Evolutionary conservation across 1,140 invertebrate species (phyloP), one percentile per base, ranked within the genome.

Genomic region (Vanessa atalanta): DNA sequence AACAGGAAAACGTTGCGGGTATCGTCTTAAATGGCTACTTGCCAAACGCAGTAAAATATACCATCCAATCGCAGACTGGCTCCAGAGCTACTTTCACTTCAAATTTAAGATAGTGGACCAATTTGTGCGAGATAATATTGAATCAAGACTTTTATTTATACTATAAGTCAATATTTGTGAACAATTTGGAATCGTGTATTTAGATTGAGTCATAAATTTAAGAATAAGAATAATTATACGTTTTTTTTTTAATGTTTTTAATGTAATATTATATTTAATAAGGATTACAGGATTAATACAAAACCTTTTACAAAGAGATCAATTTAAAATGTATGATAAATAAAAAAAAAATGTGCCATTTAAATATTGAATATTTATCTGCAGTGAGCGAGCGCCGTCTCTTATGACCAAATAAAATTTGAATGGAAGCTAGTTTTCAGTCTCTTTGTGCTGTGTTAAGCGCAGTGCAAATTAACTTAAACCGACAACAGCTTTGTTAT

Each of bases 21-120:
- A 83, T 82, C 82, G 84, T 79, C 82, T 86, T 76, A 83, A 86
- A 83, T 84, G 87, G 88, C 86, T 79, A 78, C 70, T 82, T 83
- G 88, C 88, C 87, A 89, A 84, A 86, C 85, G 85, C 83, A 88
- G 84, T 89, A 88, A 88, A 89, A 86, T 88, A 90, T 89, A 83
- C 87, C 78, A 85, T 85, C 84, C 83, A 88, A 88, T 88, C 79
- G 82, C 80, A 83, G 81, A 84, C 81, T 79, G 79, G 83, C 78
- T 87, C 84, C 79, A 82, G 78, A 82, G 75, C 72, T 69, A 79
- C 73, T 80, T 78, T 70, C 73, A 72, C 80, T 70, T 68, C 79
- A 80, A 81, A 79, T 82, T 80, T 78, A 82, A 81, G 78, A 78
- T 77, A 80, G 82, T 81, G 77, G 63, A 57, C 53, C 20, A 57